Evolutionary conservation across 2,888 invertebrate species (phyloP).

Genomic region (Temnothorax rugatulus): DNA sequence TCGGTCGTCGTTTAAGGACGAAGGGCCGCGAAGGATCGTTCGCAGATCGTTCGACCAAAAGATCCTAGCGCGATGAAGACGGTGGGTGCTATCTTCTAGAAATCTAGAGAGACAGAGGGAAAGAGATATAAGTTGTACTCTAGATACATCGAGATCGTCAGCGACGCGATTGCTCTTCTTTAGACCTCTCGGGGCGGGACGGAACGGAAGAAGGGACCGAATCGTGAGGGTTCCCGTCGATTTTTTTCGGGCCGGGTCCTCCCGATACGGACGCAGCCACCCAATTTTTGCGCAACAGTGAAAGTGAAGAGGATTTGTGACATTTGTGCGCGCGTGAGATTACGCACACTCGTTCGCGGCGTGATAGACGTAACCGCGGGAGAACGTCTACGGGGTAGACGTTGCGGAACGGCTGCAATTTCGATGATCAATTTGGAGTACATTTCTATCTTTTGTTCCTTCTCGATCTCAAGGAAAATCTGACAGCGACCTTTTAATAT

Average conservation of each 20-base stretch:
- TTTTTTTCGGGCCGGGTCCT: neutral
- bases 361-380: conserved; percentile 38
- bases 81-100: conserved; percentile 78
- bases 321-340: conserved; percentile 70
- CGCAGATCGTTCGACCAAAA: conserved; percentile 51
- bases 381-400: conserved; percentile 43
- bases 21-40: conserved; percentile 65
- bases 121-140: neutral
- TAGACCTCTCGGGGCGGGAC: neutral
- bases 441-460: neutral
- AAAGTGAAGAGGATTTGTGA: conserved; percentile 82
- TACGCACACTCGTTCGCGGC: conserved; percentile 44
- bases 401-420: neutral
- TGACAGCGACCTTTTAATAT: neutral
- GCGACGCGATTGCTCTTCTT: conserved; percentile 28
- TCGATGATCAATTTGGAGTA: neutral
- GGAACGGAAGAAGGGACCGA: neutral
- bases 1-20: conserved; percentile 78
- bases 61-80: conserved; percentile 79
- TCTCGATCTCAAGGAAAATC: neutral
- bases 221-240: neutral
- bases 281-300: conserved; percentile 81
- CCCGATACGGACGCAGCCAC: conserved; percentile 48
- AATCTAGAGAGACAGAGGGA: neutral
- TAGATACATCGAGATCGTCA: neutral